These are phyloP conservation scores for Pyrrhosoma nymphula DNA, from an alignment of 2,888 invertebrate species.

Conservation along the genomic window DNA sequence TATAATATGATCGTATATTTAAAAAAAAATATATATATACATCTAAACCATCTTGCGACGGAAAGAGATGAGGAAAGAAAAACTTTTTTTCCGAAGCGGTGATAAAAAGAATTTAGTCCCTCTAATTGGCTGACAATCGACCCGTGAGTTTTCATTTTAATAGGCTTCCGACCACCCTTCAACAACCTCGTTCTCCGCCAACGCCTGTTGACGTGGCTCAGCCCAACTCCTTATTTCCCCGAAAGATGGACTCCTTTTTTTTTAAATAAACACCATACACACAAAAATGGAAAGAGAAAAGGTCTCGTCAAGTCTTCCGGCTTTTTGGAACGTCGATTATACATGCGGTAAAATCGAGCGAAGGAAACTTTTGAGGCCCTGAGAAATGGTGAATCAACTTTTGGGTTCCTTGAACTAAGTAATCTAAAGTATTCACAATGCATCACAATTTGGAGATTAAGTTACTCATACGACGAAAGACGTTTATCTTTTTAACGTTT, in stretches of 20 bases:
- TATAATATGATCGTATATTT: too few relatives aligned
- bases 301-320: not conserved
- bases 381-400: not conserved
- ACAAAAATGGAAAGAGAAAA: not conserved
- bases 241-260: not conserved
- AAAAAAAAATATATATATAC: too few relatives aligned
- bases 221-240: not conserved
- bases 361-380: not conserved
- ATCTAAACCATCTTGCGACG: too few relatives aligned
- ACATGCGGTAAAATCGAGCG: not conserved
- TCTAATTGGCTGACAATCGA: not conserved
- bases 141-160: not conserved
- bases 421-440: not conserved
- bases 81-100: not conserved
- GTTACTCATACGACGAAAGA: not conserved
- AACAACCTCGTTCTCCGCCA: not conserved
- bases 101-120: not conserved
- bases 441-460: not conserved
- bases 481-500: not conserved
- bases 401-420: not conserved
- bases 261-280: not conserved
- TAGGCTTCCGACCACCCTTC: not conserved
- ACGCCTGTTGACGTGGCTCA: not conserved
- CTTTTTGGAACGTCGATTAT: not conserved
- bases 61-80: too few relatives aligned